A percentile compares a stretch with the other conserved stretches of the same genome.
These are phyloP conservation scores for Pogonophryne albipinna DNA, from an alignment of 2,797 vertebrate genomes.

Conservation along the genomic window DNA sequence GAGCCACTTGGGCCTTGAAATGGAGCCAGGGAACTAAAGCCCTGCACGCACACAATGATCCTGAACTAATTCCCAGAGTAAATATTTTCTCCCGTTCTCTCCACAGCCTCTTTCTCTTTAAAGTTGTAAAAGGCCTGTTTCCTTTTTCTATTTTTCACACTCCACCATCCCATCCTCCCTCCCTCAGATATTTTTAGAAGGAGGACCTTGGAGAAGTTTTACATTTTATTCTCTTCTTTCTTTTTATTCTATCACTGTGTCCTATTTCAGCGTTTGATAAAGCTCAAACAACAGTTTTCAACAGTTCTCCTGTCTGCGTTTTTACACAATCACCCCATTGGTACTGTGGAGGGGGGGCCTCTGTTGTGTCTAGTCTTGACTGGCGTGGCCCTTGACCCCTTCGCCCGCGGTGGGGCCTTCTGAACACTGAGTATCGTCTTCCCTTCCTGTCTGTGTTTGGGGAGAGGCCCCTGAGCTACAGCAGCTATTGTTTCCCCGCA, in stretches of 20 bases:
- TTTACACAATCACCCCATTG: conserved; percentile 49
- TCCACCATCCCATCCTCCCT: conserved; percentile 31
- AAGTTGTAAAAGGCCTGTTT: conserved; percentile 86
- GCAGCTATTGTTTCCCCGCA: conserved; percentile 80
- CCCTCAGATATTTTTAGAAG: conserved; percentile 73
- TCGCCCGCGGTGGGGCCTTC: conserved; percentile 51
- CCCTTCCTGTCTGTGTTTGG: conserved; percentile 66
- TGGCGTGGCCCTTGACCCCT: conserved; percentile 79
- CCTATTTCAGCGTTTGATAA: conserved; percentile 31
- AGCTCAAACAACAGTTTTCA: conserved; percentile 29
- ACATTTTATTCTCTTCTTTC: conserved; percentile 46
- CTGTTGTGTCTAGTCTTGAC: conserved; percentile 76
- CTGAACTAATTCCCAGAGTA: conserved; percentile 99
- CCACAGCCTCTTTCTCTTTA: conserved; percentile 95
- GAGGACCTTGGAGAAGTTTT: conserved; percentile 62
- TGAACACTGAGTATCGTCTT: conserved; percentile 61
- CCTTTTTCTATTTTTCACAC: conserved; percentile 63
- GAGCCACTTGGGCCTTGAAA: conserved; percentile 99
- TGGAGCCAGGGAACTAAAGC: conserved; percentile 96
- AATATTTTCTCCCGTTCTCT: conserved; percentile 98
- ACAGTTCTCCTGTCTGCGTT: conserved; percentile 36
- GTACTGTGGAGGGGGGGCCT: conserved; percentile 26
- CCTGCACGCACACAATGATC: conserved; percentile 94
- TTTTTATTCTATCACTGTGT: conserved; percentile 48
- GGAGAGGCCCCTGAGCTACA: conserved; percentile 73